Evolutionary conservation across 2,888 invertebrate genomes (phyloP).

Genomic region (Ceramica pisi): DNA sequence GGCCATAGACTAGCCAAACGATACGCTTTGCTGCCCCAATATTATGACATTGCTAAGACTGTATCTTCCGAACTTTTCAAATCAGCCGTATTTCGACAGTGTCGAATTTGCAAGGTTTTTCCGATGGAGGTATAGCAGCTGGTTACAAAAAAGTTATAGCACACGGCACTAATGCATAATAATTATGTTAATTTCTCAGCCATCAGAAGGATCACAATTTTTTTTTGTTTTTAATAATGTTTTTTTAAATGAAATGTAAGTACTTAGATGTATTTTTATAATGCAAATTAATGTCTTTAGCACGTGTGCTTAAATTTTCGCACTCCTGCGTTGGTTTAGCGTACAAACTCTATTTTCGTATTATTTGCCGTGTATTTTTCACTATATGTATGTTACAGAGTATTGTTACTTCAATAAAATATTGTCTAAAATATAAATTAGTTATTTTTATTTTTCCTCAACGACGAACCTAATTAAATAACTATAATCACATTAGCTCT

Average conservation of each 20-base stretch:
- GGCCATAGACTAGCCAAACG: constrained; percentile 21
- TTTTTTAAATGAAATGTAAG: constrained; percentile 39
- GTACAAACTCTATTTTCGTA: constrained; percentile 69
- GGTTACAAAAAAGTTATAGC: constrained; percentile 18
- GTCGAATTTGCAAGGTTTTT: constrained; percentile 48
- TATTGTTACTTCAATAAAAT: constrained; percentile 89
- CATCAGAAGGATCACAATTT: constrained; percentile 66
- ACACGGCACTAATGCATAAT: constrained; percentile 66
- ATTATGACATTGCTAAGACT: constrained; percentile 32
- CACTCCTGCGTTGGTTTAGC: constrained; percentile 70
- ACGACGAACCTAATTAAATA: background rate
- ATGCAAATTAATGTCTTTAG: constrained; percentile 68
- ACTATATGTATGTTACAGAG: constrained; percentile 85
- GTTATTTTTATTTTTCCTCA: constrained; percentile 43
- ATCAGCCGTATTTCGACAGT: constrained; percentile 11
- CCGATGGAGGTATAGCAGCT: constrained; percentile 31
- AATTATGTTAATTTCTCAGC: constrained; percentile 55
- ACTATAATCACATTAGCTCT: no score
- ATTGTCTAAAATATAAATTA: constrained; percentile 71
- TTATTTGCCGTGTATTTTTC: constrained; percentile 77
- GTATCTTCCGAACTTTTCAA: constrained; percentile 9
- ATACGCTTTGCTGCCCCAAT: constrained; percentile 49
- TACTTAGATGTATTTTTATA: constrained; percentile 55
- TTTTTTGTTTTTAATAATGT: constrained; percentile 44
- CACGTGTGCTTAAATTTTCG: constrained; percentile 63